phyloP scores from a whole-genome alignment of 2,113 vertebrate species.

The Leuciscus idus region DNA sequence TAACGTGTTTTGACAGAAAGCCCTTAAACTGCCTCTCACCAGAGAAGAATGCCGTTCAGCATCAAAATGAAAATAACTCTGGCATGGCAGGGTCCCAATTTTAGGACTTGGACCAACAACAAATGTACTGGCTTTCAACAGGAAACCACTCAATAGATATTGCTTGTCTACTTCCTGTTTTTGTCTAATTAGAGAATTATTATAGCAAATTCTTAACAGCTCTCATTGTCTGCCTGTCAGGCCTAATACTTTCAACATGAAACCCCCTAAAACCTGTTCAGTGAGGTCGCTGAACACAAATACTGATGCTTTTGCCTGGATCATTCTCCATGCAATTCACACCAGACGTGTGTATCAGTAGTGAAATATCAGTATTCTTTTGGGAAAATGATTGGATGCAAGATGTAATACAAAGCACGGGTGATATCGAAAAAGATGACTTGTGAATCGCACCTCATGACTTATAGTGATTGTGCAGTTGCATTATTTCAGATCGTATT shows the following conservation, averaged over 20 bases:
- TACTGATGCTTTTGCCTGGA: neutral
- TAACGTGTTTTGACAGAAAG: constrained; percentile 53
- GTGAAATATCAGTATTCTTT: neutral
- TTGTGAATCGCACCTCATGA: neutral
- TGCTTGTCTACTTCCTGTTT: constrained; percentile 69
- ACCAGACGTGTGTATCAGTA: neutral
- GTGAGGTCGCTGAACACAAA: neutral
- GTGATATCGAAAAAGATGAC: neutral
- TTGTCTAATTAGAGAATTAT: constrained; percentile 68
- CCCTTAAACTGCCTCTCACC: constrained; percentile 40
- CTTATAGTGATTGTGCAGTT: neutral
- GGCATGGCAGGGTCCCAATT: constrained; percentile 49
- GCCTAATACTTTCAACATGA: constrained; percentile 9
- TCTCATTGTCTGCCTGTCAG: constrained; percentile 37
- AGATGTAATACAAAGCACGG: too few relatives aligned
- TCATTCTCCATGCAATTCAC: neutral
- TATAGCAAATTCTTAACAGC: constrained; percentile 57
- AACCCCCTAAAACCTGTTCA: neutral
- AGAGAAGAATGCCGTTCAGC: constrained; percentile 60
- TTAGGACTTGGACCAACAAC: constrained; percentile 58
- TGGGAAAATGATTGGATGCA: neutral
- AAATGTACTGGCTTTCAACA: constrained; percentile 56
- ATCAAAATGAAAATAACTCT: constrained; percentile 63
- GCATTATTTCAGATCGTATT: neutral
- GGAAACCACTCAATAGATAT: constrained; percentile 69